Percentiles rank a stretch among this genome's conserved stretches.
Evolutionary conservation across 2,797 vertebrate genomes (phyloP).

Genomic region (Telmatherina bonti): DNA sequence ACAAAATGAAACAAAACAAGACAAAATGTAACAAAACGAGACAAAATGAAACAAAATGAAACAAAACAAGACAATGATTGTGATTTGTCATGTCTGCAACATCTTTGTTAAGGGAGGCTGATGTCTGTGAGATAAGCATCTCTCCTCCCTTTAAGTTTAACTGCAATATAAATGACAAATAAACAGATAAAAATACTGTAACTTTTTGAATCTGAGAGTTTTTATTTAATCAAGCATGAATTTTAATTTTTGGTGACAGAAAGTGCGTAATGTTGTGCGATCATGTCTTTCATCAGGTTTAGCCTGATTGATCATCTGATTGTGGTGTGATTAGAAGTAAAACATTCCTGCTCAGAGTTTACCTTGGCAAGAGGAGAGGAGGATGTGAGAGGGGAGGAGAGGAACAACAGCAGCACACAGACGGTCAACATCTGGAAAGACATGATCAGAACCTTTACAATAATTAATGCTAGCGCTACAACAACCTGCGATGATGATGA

Average conservation of each 20-base stretch:
- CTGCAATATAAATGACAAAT: not conserved
- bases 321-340: too few relatives aligned
- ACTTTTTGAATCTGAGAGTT: too few relatives aligned
- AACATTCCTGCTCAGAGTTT: not conserved
- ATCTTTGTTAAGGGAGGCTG: too few relatives aligned
- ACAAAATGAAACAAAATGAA: too few relatives aligned
- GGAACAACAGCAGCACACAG: constrained; percentile 13
- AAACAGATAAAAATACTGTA: not conserved
- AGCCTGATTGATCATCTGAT: too few relatives aligned
- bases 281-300: too few relatives aligned
- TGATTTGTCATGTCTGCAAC: too few relatives aligned
- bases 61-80: too few relatives aligned
- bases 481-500: too few relatives aligned
- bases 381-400: not conserved
- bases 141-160: not conserved
- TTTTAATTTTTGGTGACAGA: not conserved
- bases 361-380: constrained; percentile 23
- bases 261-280: not conserved
- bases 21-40: too few relatives aligned
- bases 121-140: too few relatives aligned
- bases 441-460: not conserved
- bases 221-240: not conserved
- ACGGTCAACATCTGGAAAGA: constrained; percentile 16
- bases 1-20: too few relatives aligned
- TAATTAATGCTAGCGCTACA: not conserved